These are phyloP conservation scores for Linnaemya vulpina DNA, from an alignment of 2,888 invertebrate species.

Conservation along the genomic window DNA sequence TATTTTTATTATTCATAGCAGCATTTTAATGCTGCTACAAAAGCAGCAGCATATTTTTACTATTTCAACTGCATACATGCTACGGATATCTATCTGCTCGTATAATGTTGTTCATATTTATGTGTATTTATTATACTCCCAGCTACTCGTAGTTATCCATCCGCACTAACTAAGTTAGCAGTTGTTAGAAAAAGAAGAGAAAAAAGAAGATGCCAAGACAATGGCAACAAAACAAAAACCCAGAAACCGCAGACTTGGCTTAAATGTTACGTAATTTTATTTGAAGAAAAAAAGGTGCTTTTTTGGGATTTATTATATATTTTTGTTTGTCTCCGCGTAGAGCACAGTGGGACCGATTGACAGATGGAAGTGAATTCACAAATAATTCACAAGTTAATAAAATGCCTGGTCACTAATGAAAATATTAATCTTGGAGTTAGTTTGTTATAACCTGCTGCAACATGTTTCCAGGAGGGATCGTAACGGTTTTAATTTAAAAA, in stretches of 20 bases:
- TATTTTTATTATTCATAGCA: conserved; percentile 49
- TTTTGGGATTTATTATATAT: not conserved
- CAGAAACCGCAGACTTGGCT: conserved; percentile 46
- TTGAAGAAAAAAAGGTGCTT: conserved; percentile 5
- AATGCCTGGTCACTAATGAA: too few relatives aligned
- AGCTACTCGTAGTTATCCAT: conserved; percentile 21
- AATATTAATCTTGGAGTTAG: too few relatives aligned
- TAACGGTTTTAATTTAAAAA: too few relatives aligned
- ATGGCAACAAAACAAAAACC: conserved; percentile 12
- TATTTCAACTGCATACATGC: conserved; percentile 1
- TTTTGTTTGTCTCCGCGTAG: not conserved
- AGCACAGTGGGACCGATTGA: not conserved
- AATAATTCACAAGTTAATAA: too few relatives aligned
- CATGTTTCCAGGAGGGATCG: too few relatives aligned
- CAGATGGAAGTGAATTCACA: not conserved
- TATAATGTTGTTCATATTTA: conserved; percentile 11
- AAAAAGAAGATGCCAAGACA: conserved; percentile 9
- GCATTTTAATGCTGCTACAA: conserved; percentile 33
- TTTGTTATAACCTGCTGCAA: too few relatives aligned
- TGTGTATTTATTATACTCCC: conserved; percentile 2
- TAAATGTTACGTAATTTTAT: conserved; percentile 45
- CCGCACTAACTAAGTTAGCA: conserved; percentile 35
- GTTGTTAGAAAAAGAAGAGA: conserved; percentile 30
- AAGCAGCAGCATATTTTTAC: conserved; percentile 23
- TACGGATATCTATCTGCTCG: not conserved